phyloP scores from a whole-genome alignment of 2,888 invertebrate species.

The Phortica okadai region DNA sequence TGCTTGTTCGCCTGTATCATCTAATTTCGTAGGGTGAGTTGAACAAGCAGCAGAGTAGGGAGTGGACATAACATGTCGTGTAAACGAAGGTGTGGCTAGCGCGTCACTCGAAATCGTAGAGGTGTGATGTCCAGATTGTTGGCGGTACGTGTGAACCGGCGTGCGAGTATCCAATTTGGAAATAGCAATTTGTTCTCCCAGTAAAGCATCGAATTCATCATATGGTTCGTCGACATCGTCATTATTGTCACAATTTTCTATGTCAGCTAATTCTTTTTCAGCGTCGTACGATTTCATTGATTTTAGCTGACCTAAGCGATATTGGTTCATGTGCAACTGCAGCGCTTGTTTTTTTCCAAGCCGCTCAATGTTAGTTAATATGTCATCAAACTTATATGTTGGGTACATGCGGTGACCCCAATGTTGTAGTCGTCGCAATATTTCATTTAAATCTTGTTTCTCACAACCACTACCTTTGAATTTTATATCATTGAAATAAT shows the following conservation, averaged over 20 bases:
- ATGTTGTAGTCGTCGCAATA: conserved; percentile 91
- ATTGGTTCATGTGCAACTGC: conserved; percentile 83
- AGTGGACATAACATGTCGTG: conserved; percentile 68
- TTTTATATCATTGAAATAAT: conserved; percentile 88
- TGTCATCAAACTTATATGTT: conserved; percentile 91
- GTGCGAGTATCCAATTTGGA: conserved; percentile 75
- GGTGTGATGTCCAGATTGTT: conserved; percentile 43
- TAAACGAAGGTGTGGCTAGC: conserved; percentile 69
- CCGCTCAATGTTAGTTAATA: conserved; percentile 86
- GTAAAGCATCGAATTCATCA: conserved; percentile 82
- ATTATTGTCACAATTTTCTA: conserved; percentile 67
- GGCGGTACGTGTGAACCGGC: conserved; percentile 50
- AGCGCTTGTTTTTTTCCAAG: conserved; percentile 89
- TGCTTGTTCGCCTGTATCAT: conserved; percentile 66
- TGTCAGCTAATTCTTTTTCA: conserved; percentile 78
- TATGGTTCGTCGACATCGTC: conserved; percentile 76
- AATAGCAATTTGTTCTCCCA: conserved; percentile 82
- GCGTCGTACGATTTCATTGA: conserved; percentile 69
- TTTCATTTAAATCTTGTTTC: conserved; percentile 85
- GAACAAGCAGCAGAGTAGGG: conserved; percentile 55
- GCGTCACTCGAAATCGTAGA: conserved; percentile 48
- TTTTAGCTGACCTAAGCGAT: conserved; percentile 78
- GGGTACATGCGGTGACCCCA: conserved; percentile 97
- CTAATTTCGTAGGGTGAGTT: conserved; percentile 32
- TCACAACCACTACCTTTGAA: conserved; percentile 89